phyloP scores from a whole-genome alignment of 2,888 invertebrate genomes.

The Hybos culiciformis region DNA sequence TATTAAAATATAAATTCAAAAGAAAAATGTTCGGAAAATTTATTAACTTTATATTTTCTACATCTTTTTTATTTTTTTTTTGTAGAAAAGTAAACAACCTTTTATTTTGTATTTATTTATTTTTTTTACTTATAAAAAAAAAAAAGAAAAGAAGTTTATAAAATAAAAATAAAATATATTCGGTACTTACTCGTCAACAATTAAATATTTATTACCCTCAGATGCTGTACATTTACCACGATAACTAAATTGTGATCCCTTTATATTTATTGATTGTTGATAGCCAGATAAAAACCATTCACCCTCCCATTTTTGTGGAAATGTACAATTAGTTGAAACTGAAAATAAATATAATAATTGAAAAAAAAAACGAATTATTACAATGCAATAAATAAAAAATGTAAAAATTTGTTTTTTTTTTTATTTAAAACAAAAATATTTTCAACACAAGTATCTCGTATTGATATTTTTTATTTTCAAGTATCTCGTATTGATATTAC shows the following conservation, averaged over 20 bases:
- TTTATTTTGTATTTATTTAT: too few species aligned
- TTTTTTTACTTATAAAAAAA: too few species aligned
- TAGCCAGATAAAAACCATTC: constrained; percentile 86
- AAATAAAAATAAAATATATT: not conserved
- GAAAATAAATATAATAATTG: constrained; percentile 10
- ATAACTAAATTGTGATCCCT: constrained; percentile 67
- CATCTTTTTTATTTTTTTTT: too few species aligned
- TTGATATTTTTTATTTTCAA: too few species aligned
- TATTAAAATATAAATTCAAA: too few species aligned
- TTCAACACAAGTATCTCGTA: too few species aligned
- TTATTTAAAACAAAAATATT: too few species aligned
- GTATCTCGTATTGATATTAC: too few species aligned
- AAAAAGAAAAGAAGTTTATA: not conserved
- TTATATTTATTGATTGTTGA: constrained; percentile 70
- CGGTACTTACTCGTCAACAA: constrained; percentile 73
- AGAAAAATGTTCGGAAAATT: too few species aligned
- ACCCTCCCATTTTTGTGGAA: constrained; percentile 75
- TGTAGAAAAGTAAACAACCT: too few species aligned
- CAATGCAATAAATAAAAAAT: not conserved
- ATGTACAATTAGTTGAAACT: constrained; percentile 53
- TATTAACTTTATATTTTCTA: too few species aligned
- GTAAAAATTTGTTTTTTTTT: not conserved
- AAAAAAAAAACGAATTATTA: not conserved
- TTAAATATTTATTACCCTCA: constrained; percentile 77
- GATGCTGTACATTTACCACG: constrained; percentile 73